These are phyloP conservation scores for Charadrius vociferus DNA, from an alignment of 2,113 vertebrate genomes.

Conservation along the genomic window DNA sequence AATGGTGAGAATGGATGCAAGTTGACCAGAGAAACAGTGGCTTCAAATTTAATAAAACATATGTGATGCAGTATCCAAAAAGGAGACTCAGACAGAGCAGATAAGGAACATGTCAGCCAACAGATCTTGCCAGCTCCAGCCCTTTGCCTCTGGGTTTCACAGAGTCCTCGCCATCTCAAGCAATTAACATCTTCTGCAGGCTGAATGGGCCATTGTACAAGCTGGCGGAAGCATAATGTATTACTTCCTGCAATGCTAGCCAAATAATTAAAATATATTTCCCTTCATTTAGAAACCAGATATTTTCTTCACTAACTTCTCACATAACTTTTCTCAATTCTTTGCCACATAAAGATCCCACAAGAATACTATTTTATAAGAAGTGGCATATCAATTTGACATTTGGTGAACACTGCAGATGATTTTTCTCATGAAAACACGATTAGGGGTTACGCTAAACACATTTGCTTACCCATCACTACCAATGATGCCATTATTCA, in stretches of 20 bases:
- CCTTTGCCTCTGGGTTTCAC: not conserved
- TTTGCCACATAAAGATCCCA: not conserved
- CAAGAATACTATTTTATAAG: not conserved
- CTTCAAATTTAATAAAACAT: not conserved
- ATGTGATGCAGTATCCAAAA: not conserved
- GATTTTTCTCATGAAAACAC: not conserved
- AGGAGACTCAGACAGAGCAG: not conserved
- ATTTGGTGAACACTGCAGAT: not conserved
- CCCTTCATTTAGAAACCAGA: not conserved
- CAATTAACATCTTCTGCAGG: not conserved
- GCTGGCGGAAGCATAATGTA: not conserved
- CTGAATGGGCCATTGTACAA: not conserved
- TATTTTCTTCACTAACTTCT: not conserved
- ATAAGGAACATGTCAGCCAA: not conserved
- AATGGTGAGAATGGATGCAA: not conserved
- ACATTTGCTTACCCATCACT: not conserved
- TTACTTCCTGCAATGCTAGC: not conserved
- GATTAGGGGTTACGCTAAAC: not conserved
- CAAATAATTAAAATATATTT: not conserved
- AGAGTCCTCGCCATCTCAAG: not conserved
- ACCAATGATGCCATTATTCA: not conserved
- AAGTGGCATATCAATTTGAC: not conserved
- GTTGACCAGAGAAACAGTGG: not conserved
- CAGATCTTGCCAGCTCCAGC: not conserved
- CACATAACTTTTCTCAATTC: not conserved